Conservation (phyloP, 2,113 vertebrate genomes). For the Passer domesticus region DNA sequence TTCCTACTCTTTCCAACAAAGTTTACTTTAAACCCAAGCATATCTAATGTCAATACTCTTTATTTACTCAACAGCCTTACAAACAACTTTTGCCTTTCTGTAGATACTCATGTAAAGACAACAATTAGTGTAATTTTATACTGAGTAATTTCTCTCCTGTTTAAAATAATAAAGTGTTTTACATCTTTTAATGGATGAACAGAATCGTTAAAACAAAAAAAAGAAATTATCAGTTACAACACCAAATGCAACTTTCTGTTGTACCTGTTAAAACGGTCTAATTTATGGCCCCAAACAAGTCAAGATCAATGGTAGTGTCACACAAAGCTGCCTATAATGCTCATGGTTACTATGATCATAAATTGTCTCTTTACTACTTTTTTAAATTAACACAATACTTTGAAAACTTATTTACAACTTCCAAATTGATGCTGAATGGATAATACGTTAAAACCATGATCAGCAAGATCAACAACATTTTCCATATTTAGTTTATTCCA, state of each 20-base stretch:
- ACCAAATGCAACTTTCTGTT: neutral
- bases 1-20: neutral
- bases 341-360: neutral
- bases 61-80: neutral
- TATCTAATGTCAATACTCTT: neutral
- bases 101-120: neutral
- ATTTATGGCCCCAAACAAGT: neutral
- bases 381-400: neutral
- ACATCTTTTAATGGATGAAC: neutral
- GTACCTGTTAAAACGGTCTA: neutral
- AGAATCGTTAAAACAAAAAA: neutral
- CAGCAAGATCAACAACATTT: neutral
- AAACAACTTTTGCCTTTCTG: neutral
- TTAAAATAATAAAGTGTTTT: neutral
- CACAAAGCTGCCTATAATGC: neutral
- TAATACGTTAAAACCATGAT: accelerated
- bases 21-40: neutral
- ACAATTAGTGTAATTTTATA: neutral
- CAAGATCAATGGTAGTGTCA: neutral
- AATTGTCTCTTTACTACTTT: neutral
- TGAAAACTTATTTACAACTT: neutral
- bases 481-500: neutral
- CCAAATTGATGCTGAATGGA: neutral
- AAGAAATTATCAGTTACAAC: neutral
- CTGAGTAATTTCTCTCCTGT: neutral